A percentile compares a stretch with the other conserved stretches of the same genome.
Conservation (phyloP, 2,797 vertebrate species). For the Falco rusticolus region DNA sequence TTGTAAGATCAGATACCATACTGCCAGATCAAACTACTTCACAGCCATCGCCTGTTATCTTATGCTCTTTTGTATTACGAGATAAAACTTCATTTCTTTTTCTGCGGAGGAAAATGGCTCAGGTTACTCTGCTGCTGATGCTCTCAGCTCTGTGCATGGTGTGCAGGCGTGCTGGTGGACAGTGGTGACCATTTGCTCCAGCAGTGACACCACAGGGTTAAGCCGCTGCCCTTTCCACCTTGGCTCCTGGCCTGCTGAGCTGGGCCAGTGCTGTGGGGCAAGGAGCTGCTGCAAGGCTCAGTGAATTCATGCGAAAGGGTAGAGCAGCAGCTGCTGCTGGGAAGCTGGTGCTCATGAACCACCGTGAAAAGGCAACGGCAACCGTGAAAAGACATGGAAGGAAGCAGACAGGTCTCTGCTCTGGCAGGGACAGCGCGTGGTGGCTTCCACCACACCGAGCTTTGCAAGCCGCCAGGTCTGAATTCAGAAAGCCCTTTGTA, state of each 20-base stretch:
- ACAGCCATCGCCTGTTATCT: not conserved
- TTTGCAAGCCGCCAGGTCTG: not conserved
- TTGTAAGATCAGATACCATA: not conserved
- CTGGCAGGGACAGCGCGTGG: rapidly evolving
- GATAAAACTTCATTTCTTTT: not conserved
- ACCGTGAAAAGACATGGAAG: not conserved
- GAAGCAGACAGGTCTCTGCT: not conserved
- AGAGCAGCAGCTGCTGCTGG: not conserved
- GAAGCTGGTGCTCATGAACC: not conserved
- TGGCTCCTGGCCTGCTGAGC: not conserved
- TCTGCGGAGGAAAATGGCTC: not conserved
- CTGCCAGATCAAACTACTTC: not conserved
- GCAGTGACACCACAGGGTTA: not conserved
- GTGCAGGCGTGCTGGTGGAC: not conserved
- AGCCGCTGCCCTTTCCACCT: not conserved
- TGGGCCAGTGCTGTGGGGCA: not conserved
- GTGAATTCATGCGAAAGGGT: not conserved
- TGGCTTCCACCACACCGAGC: not conserved
- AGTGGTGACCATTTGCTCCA: not conserved
- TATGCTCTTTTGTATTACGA: not conserved
- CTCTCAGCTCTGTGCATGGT: rapidly evolving
- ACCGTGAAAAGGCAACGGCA: not conserved
- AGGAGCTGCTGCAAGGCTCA: not conserved
- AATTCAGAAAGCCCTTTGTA: not conserved
- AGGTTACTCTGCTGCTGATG: not conserved